Conservation (phyloP, 2,888 invertebrate genomes). For the Drosophila fungiperda region DNA sequence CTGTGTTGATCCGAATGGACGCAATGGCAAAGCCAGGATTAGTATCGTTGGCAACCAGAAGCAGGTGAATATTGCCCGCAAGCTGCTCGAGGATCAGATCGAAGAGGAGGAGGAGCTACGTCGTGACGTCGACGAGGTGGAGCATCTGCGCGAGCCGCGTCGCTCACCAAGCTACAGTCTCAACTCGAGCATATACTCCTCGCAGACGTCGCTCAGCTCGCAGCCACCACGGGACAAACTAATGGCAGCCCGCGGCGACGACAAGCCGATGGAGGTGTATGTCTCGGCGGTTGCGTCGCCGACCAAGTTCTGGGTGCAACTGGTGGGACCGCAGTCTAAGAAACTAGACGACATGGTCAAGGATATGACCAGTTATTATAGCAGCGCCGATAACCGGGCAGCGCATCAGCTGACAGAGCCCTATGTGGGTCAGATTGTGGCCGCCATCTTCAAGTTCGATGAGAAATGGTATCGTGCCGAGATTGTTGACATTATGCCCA, state of each 20-base stretch:
- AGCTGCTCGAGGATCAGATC: slow-evolving; percentile 90
- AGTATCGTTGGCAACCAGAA: slow-evolving; percentile 89
- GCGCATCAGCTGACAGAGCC: slow-evolving; percentile 87
- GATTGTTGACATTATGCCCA: slow-evolving; percentile 88
- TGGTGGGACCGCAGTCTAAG: slow-evolving; percentile 90
- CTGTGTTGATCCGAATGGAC: slow-evolving; percentile 86
- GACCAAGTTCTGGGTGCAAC: slow-evolving; percentile 94
- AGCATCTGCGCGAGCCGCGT: slow-evolving; percentile 86
- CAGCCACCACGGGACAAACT: slow-evolving; percentile 83
- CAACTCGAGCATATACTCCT: slow-evolving; percentile 83
- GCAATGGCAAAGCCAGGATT: slow-evolving; percentile 82
- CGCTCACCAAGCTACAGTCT: slow-evolving; percentile 82
- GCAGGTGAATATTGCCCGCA: slow-evolving; percentile 87
- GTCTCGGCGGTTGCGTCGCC: slow-evolving; percentile 94
- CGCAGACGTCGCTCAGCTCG: slow-evolving; percentile 83
- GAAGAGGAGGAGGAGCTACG: slow-evolving; percentile 86
- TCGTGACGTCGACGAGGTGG: slow-evolving; percentile 84
- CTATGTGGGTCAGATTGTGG: slow-evolving; percentile 92
- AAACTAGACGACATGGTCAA: slow-evolving; percentile 92
- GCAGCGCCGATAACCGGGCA: slow-evolving; percentile 87
- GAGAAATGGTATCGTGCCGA: slow-evolving; percentile 90
- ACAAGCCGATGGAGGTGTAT: slow-evolving; percentile 92
- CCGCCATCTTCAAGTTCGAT: slow-evolving; percentile 93
- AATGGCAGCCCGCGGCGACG: slow-evolving; percentile 81
- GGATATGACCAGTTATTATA: slow-evolving; percentile 93